These are phyloP conservation scores for Myotis vivesi DNA, from an alignment of 2,797 vertebrate species.

Conservation along the genomic window DNA sequence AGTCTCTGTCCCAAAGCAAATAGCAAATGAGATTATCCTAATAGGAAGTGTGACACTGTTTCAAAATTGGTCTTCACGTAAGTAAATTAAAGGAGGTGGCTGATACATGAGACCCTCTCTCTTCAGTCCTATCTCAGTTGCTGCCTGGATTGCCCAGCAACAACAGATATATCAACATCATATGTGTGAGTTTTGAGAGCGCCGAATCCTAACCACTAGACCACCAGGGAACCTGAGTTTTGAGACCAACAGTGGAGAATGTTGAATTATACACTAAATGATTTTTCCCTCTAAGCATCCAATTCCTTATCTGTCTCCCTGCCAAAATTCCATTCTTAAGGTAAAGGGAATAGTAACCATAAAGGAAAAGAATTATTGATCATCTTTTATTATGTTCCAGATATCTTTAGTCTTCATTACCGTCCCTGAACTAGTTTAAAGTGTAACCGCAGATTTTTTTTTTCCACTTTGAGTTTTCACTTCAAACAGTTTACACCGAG, in stretches of 20 bases:
- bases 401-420: background rate
- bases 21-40: background rate
- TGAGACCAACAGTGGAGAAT: background rate
- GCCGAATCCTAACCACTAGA: no score
- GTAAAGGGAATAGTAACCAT: background rate
- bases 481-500: slow-evolving; percentile 3
- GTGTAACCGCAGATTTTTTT: background rate
- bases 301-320: background rate
- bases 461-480: background rate
- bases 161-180: background rate
- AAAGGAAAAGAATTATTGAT: background rate
- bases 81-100: background rate
- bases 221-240: no score
- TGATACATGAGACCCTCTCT: background rate
- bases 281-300: background rate
- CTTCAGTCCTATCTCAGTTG: background rate
- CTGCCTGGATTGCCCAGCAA: background rate
- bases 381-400: slow-evolving; percentile 1
- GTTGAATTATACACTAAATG: background rate
- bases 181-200: background rate
- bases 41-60: background rate
- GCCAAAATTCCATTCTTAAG: background rate
- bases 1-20: background rate
- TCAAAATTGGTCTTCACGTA: background rate
- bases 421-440: background rate